Percentiles rank a stretch among this genome's conserved stretches.
Evolutionary conservation across 2,888 invertebrate species (phyloP).

Genomic region (Epistrophe eligans): DNA sequence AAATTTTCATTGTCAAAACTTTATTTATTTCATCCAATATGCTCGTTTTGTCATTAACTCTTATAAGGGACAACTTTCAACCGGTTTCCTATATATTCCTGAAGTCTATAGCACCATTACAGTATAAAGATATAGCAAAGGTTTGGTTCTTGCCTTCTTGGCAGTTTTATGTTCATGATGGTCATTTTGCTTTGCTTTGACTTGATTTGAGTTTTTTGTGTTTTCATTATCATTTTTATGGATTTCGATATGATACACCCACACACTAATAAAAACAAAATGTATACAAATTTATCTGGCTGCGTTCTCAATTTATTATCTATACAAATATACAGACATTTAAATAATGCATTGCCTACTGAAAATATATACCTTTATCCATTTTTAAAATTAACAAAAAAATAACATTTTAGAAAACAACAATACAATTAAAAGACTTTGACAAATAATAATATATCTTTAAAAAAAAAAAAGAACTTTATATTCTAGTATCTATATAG

Average conservation of each 20-base stretch:
- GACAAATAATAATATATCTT: slow-evolving; percentile 71
- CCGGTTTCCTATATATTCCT: neutral
- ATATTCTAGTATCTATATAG: slow-evolving; percentile 56
- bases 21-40: neutral
- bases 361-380: slow-evolving; percentile 12
- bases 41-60: slow-evolving; percentile 1
- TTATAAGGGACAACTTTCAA: slow-evolving; percentile 3
- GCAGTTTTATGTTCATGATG: neutral
- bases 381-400: slow-evolving; percentile 16
- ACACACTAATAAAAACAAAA: neutral
- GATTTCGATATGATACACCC: slow-evolving; percentile 15
- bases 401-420: slow-evolving; percentile 17
- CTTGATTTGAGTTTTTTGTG: neutral
- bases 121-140: neutral
- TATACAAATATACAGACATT: neutral
- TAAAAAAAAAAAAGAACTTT: slow-evolving; percentile 19
- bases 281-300: slow-evolving; percentile 5
- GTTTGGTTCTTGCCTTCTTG: neutral
- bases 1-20: neutral
- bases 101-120: neutral
- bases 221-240: neutral
- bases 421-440: slow-evolving; percentile 61
- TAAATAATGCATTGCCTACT: slow-evolving; percentile 27
- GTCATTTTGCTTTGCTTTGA: slow-evolving; percentile 16
- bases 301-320: slow-evolving; percentile 13